A percentile compares a stretch with the other conserved stretches of the same genome.
Evolutionary conservation across 2,888 invertebrate genomes (phyloP).

Genomic region (Sesia apiformis): DNA sequence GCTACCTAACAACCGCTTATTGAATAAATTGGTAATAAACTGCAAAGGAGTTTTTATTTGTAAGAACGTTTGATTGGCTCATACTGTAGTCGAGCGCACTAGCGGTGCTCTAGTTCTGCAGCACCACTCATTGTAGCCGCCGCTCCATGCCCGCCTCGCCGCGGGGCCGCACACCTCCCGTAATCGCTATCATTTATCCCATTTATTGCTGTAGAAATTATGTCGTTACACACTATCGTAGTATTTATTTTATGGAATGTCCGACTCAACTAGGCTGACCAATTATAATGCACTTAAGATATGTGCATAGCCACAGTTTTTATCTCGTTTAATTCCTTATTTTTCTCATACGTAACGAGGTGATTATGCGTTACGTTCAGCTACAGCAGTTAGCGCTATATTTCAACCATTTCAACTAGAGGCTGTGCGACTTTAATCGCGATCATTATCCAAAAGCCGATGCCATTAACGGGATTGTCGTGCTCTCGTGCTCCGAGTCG

Average conservation of each 20-base stretch:
- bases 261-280: constrained; percentile 23
- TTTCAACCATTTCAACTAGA: constrained; percentile 27
- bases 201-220: constrained; percentile 39
- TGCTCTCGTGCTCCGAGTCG: background rate
- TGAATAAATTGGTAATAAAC: too few relatives aligned
- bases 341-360: constrained; percentile 25
- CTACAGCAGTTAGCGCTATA: constrained; percentile 20
- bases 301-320: constrained; percentile 17
- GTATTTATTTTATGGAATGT: constrained; percentile 40
- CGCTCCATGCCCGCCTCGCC: constrained; percentile 10
- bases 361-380: constrained; percentile 23
- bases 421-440: constrained; percentile 14
- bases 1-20: too few relatives aligned
- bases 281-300: constrained; percentile 48
- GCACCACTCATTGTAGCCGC: too few relatives aligned
- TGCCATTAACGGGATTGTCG: constrained; percentile 32
- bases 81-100: too few relatives aligned
- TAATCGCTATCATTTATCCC: constrained; percentile 25
- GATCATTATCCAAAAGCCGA: constrained; percentile 31
- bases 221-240: constrained; percentile 35
- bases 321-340: constrained; percentile 22
- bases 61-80: too few relatives aligned
- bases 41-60: too few relatives aligned
- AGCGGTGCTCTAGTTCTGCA: too few relatives aligned
- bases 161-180: constrained; percentile 17